Evolutionary conservation across 1,140 invertebrate genomes (phyloP).

Genomic region (Diorhabda carinulata): DNA sequence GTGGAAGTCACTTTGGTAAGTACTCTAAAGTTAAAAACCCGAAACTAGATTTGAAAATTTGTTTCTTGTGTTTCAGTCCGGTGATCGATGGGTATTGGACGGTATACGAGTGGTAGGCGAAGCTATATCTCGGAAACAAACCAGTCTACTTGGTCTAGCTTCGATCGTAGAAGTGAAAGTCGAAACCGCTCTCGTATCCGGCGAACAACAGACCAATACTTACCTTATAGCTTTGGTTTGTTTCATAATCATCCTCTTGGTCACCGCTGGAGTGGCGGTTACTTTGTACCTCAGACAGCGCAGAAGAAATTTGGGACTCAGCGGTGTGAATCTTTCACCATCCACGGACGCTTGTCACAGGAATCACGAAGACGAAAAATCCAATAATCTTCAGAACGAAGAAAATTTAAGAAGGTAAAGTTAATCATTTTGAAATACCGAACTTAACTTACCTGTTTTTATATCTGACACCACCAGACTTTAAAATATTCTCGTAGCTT

Average conservation of each 20-base stretch:
- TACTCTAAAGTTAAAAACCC: neutral
- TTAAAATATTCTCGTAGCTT: no score
- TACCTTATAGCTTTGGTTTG: constrained; percentile 52
- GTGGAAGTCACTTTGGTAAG: constrained; percentile 83
- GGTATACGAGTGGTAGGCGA: constrained; percentile 66
- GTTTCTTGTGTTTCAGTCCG: constrained; percentile 49
- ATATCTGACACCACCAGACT: no score
- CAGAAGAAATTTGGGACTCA: constrained; percentile 52
- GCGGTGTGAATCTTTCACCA: constrained; percentile 53
- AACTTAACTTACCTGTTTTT: no score
- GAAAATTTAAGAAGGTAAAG: constrained; percentile 65
- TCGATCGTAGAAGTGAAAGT: constrained; percentile 78
- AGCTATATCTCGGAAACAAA: constrained; percentile 63
- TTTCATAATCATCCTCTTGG: constrained; percentile 53
- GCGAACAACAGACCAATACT: constrained; percentile 52
- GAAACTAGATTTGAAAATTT: neutral
- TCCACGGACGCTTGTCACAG: constrained; percentile 58
- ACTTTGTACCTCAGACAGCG: constrained; percentile 54
- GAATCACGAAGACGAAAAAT: constrained; percentile 77
- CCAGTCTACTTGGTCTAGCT: constrained; percentile 60
- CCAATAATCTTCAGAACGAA: constrained; percentile 85
- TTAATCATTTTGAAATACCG: no score
- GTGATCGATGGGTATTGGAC: constrained; percentile 57
- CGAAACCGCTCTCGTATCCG: constrained; percentile 63
- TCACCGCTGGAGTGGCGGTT: constrained; percentile 48